Base-by-base conservation (phyloP, 2,888 invertebrate species). In the Zele albiditarsus region DNA sequence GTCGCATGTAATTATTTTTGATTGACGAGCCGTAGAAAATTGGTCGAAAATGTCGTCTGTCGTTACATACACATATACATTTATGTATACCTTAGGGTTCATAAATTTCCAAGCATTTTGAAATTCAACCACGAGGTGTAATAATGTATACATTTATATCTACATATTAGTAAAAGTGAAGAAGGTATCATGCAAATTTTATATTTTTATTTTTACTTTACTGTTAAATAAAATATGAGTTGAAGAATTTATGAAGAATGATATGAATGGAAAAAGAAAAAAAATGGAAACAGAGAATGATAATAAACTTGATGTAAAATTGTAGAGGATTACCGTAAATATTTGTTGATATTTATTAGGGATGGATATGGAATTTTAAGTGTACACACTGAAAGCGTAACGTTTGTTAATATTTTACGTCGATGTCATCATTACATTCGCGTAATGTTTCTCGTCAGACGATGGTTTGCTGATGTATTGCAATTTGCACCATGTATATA, bases 101-200 rank as follows among this genome's bases (percentile, higher is more conserved):
- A 77, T 79, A 79, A 79, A 79, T 79, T 74, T 74, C 67, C 60
- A 71, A 65, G 71, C 69, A 71, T 69, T 74, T 53, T 73, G 68
- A 79, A 77, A 79, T 76, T 77, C 71, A 71, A 79, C 58, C 33
- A 33, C n/a, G 38, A 63, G 33, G 63, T 28, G 62, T 62, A 62
- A 60, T 60, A 60, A 62, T 62, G n/a, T n/a, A 62, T 62, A 16
- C 31, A 62, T 62, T 27, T 62, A 28, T 12, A 58, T 20, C 16
- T 20, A 58, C 8, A 25, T 23, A 20, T n/a, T 53, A 53, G 53
- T 20, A n/a, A 53, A 23, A 53, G 20, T 20, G 53, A 23, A 53
- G 53, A 53, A 53, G 53, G 53, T 53, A n/a, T 53, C 53, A 23
- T 53, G 53, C 38, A 38, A 38, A 38, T 38, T 38, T 38, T 38